phyloP scores from a whole-genome alignment of 2,113 vertebrate genomes.

The Martes martes region DNA sequence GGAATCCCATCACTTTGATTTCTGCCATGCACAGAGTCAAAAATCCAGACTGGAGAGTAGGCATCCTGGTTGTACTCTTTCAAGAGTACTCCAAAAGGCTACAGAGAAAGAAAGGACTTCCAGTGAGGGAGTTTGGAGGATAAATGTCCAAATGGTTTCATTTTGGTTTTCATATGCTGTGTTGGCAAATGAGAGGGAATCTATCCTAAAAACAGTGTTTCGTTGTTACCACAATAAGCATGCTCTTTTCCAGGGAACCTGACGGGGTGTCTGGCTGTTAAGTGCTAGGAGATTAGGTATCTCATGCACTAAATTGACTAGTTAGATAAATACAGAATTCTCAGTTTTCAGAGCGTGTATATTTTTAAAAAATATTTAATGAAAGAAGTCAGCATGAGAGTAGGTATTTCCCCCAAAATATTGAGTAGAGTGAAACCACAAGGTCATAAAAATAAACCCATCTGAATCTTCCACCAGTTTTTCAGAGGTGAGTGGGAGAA shows the following conservation, averaged over 20 bases:
- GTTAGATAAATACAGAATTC: constrained; percentile 64
- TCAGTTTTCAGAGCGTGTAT: constrained; percentile 69
- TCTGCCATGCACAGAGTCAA: not conserved
- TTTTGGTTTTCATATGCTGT: constrained; percentile 25
- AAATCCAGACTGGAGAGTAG: not conserved
- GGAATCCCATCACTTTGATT: not conserved
- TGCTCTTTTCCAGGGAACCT: constrained; percentile 37
- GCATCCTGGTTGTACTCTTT: not conserved
- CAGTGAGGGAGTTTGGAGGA: not conserved
- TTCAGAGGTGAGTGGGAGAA: constrained; percentile 47
- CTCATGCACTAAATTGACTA: constrained; percentile 51
- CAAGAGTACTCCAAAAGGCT: not conserved
- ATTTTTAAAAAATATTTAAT: constrained; percentile 66
- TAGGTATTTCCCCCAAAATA: constrained; percentile 68
- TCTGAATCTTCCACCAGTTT: constrained; percentile 50
- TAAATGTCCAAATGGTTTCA: not conserved
- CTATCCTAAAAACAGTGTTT: constrained; percentile 39
- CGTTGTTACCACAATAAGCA: constrained; percentile 57
- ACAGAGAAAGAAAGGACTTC: not conserved
- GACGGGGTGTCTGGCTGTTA: constrained; percentile 62
- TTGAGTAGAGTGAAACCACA: constrained; percentile 36
- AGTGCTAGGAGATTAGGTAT: constrained; percentile 61
- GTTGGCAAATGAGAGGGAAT: constrained; percentile 22
- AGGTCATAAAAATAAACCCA: constrained; percentile 72
- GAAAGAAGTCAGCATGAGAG: constrained; percentile 71